Evolutionary conservation across 2,888 invertebrate genomes (phyloP).

Genomic region (Uropetala carovei): DNA sequence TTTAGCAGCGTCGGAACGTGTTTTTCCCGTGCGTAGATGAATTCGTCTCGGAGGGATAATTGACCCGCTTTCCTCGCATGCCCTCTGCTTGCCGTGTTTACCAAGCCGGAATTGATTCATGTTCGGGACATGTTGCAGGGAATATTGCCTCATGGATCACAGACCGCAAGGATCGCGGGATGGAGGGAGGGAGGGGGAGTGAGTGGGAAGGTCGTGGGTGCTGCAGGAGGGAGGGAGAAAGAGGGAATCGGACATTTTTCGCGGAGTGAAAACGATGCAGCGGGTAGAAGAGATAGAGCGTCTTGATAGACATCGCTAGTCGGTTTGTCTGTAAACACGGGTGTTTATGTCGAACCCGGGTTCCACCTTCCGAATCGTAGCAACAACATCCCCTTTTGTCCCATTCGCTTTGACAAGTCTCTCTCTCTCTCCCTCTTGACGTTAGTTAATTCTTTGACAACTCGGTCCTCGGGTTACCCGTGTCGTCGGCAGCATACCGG

Average conservation of each 20-base stretch:
- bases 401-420: slow-evolving; percentile 27
- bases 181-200: too few relatives aligned
- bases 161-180: neutral
- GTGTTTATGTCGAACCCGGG: slow-evolving; percentile 46
- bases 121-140: neutral
- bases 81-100: neutral
- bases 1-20: neutral
- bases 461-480: slow-evolving; percentile 20
- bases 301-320: slow-evolving; percentile 31
- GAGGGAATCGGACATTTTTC: neutral
- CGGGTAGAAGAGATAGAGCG: neutral
- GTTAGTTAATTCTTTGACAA: slow-evolving; percentile 47
- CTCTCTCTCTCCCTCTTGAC: slow-evolving; percentile 10
- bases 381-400: slow-evolving; percentile 24
- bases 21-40: too few relatives aligned
- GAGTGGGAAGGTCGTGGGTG: too few relatives aligned
- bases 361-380: slow-evolving; percentile 27
- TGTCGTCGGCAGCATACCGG: slow-evolving; percentile 45
- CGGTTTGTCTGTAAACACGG: slow-evolving; percentile 38
- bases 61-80: neutral
- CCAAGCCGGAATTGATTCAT: slow-evolving; percentile 20
- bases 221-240: neutral
- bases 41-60: neutral
- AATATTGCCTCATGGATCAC: neutral
- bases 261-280: neutral